Base-by-base conservation (phyloP, 2,797 vertebrate genomes). In the Clarias platycephalus region DNA sequence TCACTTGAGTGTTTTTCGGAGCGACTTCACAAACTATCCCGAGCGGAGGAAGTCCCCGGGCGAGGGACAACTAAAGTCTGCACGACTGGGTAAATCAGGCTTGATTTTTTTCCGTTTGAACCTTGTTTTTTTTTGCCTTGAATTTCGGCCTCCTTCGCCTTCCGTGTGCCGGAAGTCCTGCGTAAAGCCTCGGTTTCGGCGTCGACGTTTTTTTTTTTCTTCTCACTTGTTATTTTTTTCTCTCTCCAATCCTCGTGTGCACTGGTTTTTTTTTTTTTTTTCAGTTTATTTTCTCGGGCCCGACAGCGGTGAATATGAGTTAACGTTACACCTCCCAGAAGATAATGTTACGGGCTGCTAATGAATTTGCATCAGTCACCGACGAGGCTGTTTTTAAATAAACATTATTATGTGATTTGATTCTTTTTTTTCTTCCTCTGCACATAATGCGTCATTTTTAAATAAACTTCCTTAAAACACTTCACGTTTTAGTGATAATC, bases 121-220 rank as follows among this genome's bases (percentile, higher is more conserved):
- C 80, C 44, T 85, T 91, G 90, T 91, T 24, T 78, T 90, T 90
- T 90, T 90, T 91, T 63, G 70, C 80, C 82, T 78, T 86, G 64
- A n/a, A 81, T 88, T 84, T 74, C 81, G 84, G 80, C 91, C 88
- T 92, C 90, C 90, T 89, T 88, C 68, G 89, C 90, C 83, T 91
- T 89, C 89, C 92, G 89, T 89, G 90, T 94, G 93, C 95, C 95
- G 95, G 95, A 95, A 96, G 95, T 95, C 91, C 92, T 93, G 90
- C 89, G 92, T 86, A 68, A 83, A 90, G 89, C 87, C 85, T 86
- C 67, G 89, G 81, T 88, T 86, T 85, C 88, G 72, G 60, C 85
- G 84, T 85, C 89, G 89, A 88, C 86, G 86, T 12, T 81, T 89
- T 87, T 87, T 86, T 86, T 86, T 70, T 70, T 49, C 37, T 74